Base-by-base conservation (phyloP, 2,113 vertebrate genomes). In the Oncorhynchus tshawytscha region DNA sequence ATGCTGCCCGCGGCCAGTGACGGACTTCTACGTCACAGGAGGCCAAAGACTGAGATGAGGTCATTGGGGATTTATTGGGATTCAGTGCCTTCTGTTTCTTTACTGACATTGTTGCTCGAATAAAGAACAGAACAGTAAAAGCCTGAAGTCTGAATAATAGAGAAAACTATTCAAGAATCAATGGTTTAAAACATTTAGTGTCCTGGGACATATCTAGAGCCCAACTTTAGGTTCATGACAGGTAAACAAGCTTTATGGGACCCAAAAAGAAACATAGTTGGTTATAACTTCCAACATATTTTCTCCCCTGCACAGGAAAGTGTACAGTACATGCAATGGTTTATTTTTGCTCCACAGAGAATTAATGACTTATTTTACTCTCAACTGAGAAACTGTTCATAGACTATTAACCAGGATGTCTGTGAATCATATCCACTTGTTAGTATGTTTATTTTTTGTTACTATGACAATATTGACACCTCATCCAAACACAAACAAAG, bases 401-500 rank as follows among this genome's bases (percentile, higher is more conserved):
- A 64, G 24, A 64, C 60, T 64, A 64, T 64, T 13, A 25, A 13
- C 65, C 8, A 69, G 34, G 29, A n/a, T 18, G 24, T 49, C 5
- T 12, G 18, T 54, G 51, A 54, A 54, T 54, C 51, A 54, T 54
- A 54, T 54, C 5, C 51, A 54, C 16, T 54, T 54, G 51, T 54
- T 54, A 18, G 51, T 16, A 54, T 45, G 16, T 54, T 15, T 54
- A 54, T 18, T 70, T 59, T 73, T 85, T 77, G 89, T 90, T 85
- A 80, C 90, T 82, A 77, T 86, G 87, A 80, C 85, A 78, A 85
- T 80, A 45, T 75, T 78, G 67, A 84, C 67, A 74, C 27, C 25
- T 34, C 73, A 51, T 27, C 34, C 86, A 82, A 89, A 79, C 67
- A 70, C 85, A 91, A 90, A 91, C 89, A 91, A 78, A 89, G 78